Base-by-base conservation (phyloP, 2,888 invertebrate species). In the Parasteatoda lunata region DNA sequence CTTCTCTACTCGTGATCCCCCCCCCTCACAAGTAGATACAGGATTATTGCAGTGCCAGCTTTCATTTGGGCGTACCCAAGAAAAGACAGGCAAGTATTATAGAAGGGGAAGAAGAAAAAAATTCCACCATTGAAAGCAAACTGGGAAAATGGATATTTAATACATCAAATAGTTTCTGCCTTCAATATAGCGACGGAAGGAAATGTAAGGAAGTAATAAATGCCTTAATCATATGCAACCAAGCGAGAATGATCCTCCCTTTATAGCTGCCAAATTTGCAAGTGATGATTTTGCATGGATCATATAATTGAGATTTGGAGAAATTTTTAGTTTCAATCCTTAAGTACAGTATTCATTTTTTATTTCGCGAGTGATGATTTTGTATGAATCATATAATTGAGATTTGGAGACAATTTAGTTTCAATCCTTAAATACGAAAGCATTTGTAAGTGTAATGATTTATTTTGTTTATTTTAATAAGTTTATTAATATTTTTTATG, bases 91-190 rank as follows among this genome's bases (percentile, higher is more conserved):
- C 30, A 30, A 30, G 30, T 30, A 30, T 30, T 30, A 30, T 8
- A 59, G 59, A 13, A 9, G 13, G 59, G 13, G n/a, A 59, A 59
- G 8, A 7, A 59, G n/a, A 59, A 59, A 59, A 59, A 7, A 7
- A 59, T 4, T 59, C 54, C 30, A 30, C n/a, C 59, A n/a, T n/a
- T 59, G 59, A 59, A 59, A n/a, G 59, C 59, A 59, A 59, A 59
- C 59, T n/a, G n/a, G 11, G 9, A n/a, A 59, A n/a, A 59, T 59
- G 59, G 59, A 59, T 59, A 59, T 59, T 59, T 59, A 59, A 59
- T 59, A 59, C 59, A 59, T 59, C 59, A 59, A 59, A 59, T 59
- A 59, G 59, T 59, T 59, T 59, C 59, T 59, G n/a, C n/a, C 59
- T n/a, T 59, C 59, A 59, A n/a, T 59, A n/a, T 7, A 8, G 59